A percentile compares a stretch with the other conserved stretches of the same genome.
phyloP scores from a whole-genome alignment of 1,140 invertebrate species.

The Calosoma granatense region DNA sequence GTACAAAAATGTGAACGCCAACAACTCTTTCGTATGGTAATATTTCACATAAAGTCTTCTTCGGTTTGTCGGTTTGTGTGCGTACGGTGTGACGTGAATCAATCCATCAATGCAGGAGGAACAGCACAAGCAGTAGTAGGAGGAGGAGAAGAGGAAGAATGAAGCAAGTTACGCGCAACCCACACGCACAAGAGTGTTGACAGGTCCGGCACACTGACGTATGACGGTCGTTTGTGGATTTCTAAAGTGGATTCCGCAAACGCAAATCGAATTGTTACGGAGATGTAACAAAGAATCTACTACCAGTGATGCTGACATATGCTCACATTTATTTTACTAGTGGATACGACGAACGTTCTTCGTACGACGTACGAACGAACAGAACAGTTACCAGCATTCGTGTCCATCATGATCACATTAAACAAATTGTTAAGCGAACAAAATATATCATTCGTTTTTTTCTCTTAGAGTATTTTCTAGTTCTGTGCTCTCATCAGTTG shows the following conservation, averaged over 20 bases:
- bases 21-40: constrained; percentile 7
- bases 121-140: background rate
- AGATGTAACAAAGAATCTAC: background rate
- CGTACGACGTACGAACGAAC: too few species aligned
- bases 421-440: too few species aligned
- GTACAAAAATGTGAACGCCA: background rate
- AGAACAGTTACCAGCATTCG: too few species aligned
- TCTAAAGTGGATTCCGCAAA: constrained; percentile 3
- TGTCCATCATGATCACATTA: too few species aligned
- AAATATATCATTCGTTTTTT: too few species aligned
- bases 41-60: background rate
- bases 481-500: too few species aligned
- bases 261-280: constrained; percentile 7
- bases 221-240: constrained; percentile 1
- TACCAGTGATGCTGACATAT: background rate
- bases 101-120: background rate
- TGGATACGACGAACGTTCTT: background rate
- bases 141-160: background rate
- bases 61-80: background rate
- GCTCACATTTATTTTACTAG: constrained; percentile 1
- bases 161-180: background rate
- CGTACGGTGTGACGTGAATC: background rate
- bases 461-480: too few species aligned
- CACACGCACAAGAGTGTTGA: background rate
- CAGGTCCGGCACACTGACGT: background rate